These are phyloP conservation scores for Cetoscarus ocellatus DNA, from an alignment of 2,797 vertebrate genomes.

Conservation along the genomic window DNA sequence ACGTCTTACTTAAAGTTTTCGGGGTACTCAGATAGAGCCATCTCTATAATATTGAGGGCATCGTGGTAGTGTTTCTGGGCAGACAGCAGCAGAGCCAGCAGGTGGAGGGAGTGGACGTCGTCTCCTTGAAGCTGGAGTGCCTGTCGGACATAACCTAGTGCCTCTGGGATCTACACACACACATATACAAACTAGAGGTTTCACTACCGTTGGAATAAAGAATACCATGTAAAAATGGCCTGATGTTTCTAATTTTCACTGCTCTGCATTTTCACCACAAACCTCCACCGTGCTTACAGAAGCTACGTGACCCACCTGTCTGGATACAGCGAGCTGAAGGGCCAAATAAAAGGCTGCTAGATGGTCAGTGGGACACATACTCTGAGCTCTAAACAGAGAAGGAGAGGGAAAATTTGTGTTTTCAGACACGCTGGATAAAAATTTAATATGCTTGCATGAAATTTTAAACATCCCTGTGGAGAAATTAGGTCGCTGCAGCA, in stretches of 20 bases:
- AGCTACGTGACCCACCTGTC: slow-evolving; percentile 86
- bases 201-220: slow-evolving; percentile 38
- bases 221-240: slow-evolving; percentile 5
- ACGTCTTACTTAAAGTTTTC: slow-evolving; percentile 96
- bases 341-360: slow-evolving; percentile 97
- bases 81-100: slow-evolving; percentile 94
- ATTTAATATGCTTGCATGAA: slow-evolving; percentile 35
- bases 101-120: slow-evolving; percentile 96
- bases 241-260: background rate
- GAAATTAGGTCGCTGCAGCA: slow-evolving; percentile 13
- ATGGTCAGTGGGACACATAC: slow-evolving; percentile 96
- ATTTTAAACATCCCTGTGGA: slow-evolving; percentile 40
- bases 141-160: slow-evolving; percentile 95
- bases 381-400: slow-evolving; percentile 88
- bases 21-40: slow-evolving; percentile 98
- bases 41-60: slow-evolving; percentile 97
- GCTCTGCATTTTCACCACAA: background rate
- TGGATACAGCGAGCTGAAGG: slow-evolving; percentile 96
- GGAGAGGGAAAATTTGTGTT: slow-evolving; percentile 5
- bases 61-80: slow-evolving; percentile 99
- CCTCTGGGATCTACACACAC: slow-evolving; percentile 93
- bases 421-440: slow-evolving; percentile 47
- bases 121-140: slow-evolving; percentile 97
- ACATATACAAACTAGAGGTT: slow-evolving; percentile 52
- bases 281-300: background rate